These are phyloP conservation scores for Donacobius atricapilla DNA, from an alignment of 2,113 vertebrate genomes.

Conservation along the genomic window DNA sequence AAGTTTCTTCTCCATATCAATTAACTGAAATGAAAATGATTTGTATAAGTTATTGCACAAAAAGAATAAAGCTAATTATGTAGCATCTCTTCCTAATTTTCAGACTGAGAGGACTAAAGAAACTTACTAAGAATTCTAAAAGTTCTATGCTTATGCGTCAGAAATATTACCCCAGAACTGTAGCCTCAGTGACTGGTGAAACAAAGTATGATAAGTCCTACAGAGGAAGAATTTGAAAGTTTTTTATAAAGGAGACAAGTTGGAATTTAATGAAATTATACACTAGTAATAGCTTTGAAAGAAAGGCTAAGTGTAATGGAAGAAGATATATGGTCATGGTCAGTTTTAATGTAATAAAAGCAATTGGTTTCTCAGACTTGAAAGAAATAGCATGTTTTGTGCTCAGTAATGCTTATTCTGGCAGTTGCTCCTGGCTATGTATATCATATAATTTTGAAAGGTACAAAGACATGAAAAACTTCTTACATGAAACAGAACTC, in stretches of 20 bases:
- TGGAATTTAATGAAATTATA: not conserved
- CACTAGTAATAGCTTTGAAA: not conserved
- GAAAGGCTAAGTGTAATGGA: not conserved
- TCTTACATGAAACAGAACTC: constrained; percentile 52
- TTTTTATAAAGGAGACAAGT: not conserved
- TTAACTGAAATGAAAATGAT: not conserved
- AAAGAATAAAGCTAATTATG: not conserved
- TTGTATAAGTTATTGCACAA: not conserved
- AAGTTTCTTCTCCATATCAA: not conserved
- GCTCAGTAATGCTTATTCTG: constrained; percentile 53
- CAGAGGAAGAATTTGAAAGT: not conserved
- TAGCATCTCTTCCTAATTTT: not conserved
- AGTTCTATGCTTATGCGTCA: not conserved
- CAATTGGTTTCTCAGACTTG: constrained; percentile 39
- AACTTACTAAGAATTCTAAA: not conserved
- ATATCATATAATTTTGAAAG: constrained; percentile 60
- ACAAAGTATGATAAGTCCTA: not conserved
- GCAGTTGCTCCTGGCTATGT: constrained; percentile 49
- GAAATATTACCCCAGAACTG: not conserved
- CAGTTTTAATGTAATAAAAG: constrained; percentile 33
- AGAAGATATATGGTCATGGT: not conserved
- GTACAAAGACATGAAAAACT: constrained; percentile 55
- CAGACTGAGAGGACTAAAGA: not conserved
- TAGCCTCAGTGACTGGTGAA: not conserved
- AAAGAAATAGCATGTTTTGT: constrained; percentile 43